Percentiles rank a stretch among this genome's conserved stretches.
phyloP scores from a whole-genome alignment of 64 coral and sea anemone species.

The Trachythela sp. region DNA sequence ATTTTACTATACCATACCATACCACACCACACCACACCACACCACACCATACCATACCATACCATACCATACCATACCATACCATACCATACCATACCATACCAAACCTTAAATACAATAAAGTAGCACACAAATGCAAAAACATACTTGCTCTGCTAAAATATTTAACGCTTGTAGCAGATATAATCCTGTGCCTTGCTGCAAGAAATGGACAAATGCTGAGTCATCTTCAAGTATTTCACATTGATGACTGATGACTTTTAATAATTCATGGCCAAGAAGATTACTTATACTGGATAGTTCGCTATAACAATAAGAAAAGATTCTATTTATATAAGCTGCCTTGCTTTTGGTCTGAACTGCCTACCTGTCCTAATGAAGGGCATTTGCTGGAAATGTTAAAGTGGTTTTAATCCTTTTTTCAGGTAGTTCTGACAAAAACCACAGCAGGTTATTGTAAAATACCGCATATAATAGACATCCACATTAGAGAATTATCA shows the following conservation, averaged over 20 bases:
- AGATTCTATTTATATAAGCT: not conserved
- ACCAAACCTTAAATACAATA: not conserved
- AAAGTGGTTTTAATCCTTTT: too few species aligned
- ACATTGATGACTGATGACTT: not conserved
- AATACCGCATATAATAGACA: too few species aligned
- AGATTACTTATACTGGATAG: not conserved
- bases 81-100: too few species aligned
- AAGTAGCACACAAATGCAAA: not conserved
- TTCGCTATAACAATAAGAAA: not conserved
- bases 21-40: too few species aligned
- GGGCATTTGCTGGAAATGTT: too few species aligned
- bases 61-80: too few species aligned
- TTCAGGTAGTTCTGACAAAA: too few species aligned
- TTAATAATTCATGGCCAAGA: not conserved
- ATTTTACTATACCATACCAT: too few species aligned
- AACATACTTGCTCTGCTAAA: not conserved
- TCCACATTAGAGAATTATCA: too few species aligned
- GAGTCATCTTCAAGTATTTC: not conserved
- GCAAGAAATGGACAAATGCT: not conserved
- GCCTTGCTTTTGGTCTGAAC: not conserved
- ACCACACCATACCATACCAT: too few species aligned
- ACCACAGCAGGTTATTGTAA: too few species aligned
- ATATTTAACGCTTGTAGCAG: not conserved
- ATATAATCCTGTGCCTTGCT: not conserved
- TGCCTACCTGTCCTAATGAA: too few species aligned